phyloP scores from a whole-genome alignment of 2,113 vertebrate genomes.

The Rhipidura dahli region DNA sequence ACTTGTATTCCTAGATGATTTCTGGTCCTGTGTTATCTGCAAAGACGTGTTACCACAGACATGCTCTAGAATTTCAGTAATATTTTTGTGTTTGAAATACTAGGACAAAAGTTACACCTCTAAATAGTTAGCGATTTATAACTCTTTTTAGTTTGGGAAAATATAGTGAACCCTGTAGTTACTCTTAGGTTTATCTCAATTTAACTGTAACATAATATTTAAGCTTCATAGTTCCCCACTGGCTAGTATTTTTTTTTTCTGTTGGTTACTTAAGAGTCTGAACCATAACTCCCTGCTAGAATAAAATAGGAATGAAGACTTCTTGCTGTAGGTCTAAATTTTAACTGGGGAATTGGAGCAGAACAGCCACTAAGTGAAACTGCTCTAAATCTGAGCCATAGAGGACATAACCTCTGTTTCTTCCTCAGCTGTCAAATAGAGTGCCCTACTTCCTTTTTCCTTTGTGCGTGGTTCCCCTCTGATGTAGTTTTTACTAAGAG shows the following conservation, averaged over 20 bases:
- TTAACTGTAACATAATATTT: slow-evolving; percentile 48
- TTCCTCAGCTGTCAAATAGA: slow-evolving; percentile 42
- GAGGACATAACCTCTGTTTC: slow-evolving; percentile 48
- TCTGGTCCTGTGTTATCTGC: background rate
- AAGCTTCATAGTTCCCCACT: slow-evolving; percentile 47
- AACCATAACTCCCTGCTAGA: slow-evolving; percentile 46
- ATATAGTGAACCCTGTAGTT: slow-evolving; percentile 5
- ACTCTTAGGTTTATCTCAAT: slow-evolving; percentile 52
- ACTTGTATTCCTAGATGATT: background rate
- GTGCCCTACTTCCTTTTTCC: slow-evolving; percentile 10
- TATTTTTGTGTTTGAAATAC: slow-evolving; percentile 28
- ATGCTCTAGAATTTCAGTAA: background rate
- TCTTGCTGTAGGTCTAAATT: slow-evolving; percentile 69
- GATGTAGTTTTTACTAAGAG: slow-evolving; percentile 1
- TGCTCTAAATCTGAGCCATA: slow-evolving; percentile 54
- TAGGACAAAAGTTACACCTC: background rate
- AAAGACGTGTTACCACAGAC: background rate
- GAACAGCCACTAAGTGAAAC: slow-evolving; percentile 66
- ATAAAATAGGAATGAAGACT: slow-evolving; percentile 67
- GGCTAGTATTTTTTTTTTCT: slow-evolving; percentile 17
- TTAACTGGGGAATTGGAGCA: slow-evolving; percentile 70
- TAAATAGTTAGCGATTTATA: slow-evolving; percentile 27
- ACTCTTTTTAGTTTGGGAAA: slow-evolving; percentile 13
- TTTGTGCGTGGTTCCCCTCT: slow-evolving; percentile 2
- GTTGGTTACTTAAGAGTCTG: slow-evolving; percentile 55